Conservation (phyloP, 2,797 vertebrate genomes). For the Muraenolepis orangiensis region DNA sequence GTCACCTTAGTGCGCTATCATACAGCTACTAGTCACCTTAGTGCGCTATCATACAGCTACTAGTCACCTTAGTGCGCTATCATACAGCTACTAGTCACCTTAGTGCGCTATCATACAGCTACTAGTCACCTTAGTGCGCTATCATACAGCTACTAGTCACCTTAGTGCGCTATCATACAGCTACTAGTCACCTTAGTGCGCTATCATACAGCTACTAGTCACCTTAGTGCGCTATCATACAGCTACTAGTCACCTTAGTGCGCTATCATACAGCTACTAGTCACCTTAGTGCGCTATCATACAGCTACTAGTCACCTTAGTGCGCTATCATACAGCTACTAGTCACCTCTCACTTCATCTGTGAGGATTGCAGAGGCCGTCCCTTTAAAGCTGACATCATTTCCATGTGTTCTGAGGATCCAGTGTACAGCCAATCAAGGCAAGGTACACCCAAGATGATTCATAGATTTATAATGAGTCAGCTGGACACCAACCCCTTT, state of each 20-base stretch:
- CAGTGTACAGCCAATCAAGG: not conserved
- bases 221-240: not conserved
- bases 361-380: not conserved
- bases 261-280: not conserved
- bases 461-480: not conserved
- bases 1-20: not conserved
- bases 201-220: not conserved
- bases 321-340: not conserved
- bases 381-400: not conserved
- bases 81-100: not conserved
- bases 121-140: not conserved
- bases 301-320: not conserved
- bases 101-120: not conserved
- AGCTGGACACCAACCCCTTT: not conserved
- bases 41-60: not conserved
- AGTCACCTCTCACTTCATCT: not conserved
- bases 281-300: not conserved
- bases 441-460: not conserved
- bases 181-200: not conserved
- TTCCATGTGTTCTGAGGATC: not conserved
- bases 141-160: not conserved
- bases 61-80: not conserved
- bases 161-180: not conserved
- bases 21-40: not conserved
- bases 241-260: not conserved